Evolutionary conservation across 1,140 invertebrate genomes (phyloP), one percentile per base, ranked within the genome.

Genomic region (Rhagoletis pomonella): DNA sequence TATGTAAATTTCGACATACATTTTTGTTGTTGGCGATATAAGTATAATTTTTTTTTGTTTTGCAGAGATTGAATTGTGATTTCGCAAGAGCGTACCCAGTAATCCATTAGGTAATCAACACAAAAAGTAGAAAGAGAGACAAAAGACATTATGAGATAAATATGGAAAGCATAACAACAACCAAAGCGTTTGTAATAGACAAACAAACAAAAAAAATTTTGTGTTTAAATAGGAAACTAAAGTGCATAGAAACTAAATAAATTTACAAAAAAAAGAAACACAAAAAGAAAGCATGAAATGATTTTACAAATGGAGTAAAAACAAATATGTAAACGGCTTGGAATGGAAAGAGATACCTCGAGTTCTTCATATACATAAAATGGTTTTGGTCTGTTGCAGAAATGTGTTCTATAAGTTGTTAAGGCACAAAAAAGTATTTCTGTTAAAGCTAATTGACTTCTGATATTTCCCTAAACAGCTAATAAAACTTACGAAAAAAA

Each of bases 121-220:
- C 59, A 81, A 86, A 86, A 86, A 29, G 84, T 62, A 86, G 55
- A 86, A 86, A 86, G 29, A 62, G 58, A 62, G 58, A 86, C 29
- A 86, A 86, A 86, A 64, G 12, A 60, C 39, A 86, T 60, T 44
- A 86, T 86, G 50, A 86, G 60, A 60, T 60, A 64, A 60, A 17
- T 19, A 60, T 62, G 55, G 39, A 86, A 55, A 50, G 44, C 73
- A 81, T 58, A 50, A 19, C 19, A 77, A 39, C 5, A 69, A 81
- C 73, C 73, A 55, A 81, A 81, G 73, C 73, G 44, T 77, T 44
- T 10, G 14, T 10, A 55, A 7, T 17, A 7, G 9, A 9, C 6
- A 73, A 73, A 29, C 29, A 29, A 29, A n/a, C n/a, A 29, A 29
- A 29, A 29, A 29, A 29, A 29, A 29, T 29, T 29, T 9, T 69